Evolutionary conservation across 2,113 vertebrate genomes (phyloP).

Genomic region (Macaca mulatta): DNA sequence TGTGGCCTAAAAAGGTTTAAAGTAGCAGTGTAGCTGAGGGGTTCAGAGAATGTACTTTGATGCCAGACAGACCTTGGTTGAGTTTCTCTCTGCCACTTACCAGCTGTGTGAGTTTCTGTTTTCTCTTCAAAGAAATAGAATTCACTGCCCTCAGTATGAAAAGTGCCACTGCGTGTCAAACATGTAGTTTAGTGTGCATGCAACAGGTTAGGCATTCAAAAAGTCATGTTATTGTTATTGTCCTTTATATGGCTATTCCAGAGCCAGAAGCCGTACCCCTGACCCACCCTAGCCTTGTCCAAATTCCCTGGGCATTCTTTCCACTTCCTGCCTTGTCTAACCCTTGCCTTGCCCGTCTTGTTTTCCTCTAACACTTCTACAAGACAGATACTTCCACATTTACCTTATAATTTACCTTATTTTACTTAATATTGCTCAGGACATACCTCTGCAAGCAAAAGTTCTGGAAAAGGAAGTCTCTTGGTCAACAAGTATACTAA

Average conservation of each 20-base stretch:
- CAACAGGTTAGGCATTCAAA: not conserved
- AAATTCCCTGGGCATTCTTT: not conserved
- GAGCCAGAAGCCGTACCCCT: not conserved
- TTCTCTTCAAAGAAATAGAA: not conserved
- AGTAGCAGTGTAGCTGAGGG: not conserved
- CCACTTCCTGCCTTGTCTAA: not conserved
- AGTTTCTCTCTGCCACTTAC: not conserved
- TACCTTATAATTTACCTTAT: not conserved
- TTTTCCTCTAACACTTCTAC: not conserved
- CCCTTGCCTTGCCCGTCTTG: not conserved
- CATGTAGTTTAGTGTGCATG: not conserved
- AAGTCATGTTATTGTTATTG: not conserved
- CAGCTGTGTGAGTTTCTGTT: not conserved
- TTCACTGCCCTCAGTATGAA: not conserved
- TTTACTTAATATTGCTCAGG: not conserved
- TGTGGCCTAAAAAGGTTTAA: not conserved
- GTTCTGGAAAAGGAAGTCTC: not conserved
- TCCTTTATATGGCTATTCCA: not conserved
- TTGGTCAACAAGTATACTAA: not conserved
- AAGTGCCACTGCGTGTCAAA: not conserved
- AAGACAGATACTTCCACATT: slow-evolving; percentile 18
- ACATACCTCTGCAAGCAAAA: not conserved
- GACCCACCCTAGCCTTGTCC: not conserved
- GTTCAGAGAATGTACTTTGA: not conserved
- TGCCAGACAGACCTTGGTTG: not conserved